Conservation (phyloP, 2,888 invertebrate genomes). For the Anorthoa munda region DNA sequence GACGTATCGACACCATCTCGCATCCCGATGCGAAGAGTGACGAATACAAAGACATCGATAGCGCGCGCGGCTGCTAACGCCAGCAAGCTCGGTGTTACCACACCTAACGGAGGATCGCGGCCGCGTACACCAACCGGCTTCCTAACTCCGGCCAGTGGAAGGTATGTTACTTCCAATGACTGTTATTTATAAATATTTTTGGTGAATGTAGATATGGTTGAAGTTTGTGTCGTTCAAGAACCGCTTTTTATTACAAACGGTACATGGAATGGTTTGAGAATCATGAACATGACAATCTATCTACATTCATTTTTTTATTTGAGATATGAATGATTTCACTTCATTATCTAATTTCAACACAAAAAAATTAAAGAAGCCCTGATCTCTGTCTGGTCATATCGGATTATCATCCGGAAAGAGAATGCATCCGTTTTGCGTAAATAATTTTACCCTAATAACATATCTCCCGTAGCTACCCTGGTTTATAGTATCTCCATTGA, state of each 20-base stretch:
- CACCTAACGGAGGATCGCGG: constrained; percentile 92
- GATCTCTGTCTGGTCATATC: background rate
- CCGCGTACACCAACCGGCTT: constrained; percentile 95
- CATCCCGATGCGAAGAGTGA: constrained; percentile 94
- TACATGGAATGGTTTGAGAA: constrained; percentile 17
- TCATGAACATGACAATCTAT: constrained; percentile 26
- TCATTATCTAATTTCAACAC: no score
- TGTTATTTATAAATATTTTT: background rate
- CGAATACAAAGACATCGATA: constrained; percentile 90
- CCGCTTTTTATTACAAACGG: constrained; percentile 11
- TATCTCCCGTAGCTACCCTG: no score
- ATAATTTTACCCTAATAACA: no score
- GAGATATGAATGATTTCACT: constrained; percentile 37
- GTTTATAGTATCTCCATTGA: background rate
- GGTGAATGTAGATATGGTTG: constrained; percentile 40
- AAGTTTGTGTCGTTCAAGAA: background rate
- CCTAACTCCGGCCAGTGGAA: constrained; percentile 94
- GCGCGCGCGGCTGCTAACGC: constrained; percentile 92
- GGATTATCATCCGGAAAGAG: background rate
- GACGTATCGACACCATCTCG: constrained; percentile 94
- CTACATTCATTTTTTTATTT: constrained; percentile 37
- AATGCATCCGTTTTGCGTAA: no score
- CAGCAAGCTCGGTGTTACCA: constrained; percentile 90
- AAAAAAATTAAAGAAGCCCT: background rate
- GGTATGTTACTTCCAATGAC: constrained; percentile 86